Base-by-base conservation (phyloP, 1,140 invertebrate genomes). In the Kradibia gibbosae region DNA sequence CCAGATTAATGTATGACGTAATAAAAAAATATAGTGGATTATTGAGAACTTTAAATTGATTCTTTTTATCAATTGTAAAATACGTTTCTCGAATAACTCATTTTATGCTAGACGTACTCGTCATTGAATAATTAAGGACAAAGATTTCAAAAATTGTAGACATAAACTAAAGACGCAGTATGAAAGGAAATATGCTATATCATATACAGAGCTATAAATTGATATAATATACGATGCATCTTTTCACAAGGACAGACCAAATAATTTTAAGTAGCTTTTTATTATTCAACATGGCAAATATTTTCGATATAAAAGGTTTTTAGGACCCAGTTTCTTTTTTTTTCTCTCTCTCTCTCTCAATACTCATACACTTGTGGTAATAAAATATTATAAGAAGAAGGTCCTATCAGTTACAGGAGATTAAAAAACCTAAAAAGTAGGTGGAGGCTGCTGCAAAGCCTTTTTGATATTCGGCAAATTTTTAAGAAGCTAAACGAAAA, bases 391-490 rank as follows among this genome's bases (percentile, higher is more conserved):
- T 62, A 60, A 62, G 39, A 45, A 57, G 73, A 53, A 45, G 45
- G 75, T 73, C 28, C 71, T 73, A 73, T 73, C 71, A 31, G 45
- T 53, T 34, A 53, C 71, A 22, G 4, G 71, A 53, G 45, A 53
- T 53, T 34, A 53, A 73, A 71, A 71, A 71, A 71, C 0, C 22
- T 28, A 15, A 71, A 71, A 71, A 48, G 5, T 22, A 67, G 4
- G 20, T 39, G 15, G 28, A 25, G 8, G 31, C n/a, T 28, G 36
- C 53, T 75, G 73, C 73, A 57, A 60, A 50, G 55, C 17, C 34
- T 78, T 78, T 78, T 77, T 67, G 42, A 67, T 50, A 78, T 78
- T 76, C 45, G 70, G 79, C 57, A 67, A 81, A 81, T 48, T 73
- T 80, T 65, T 31, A 81, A 81, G 72, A 34, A 62, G 71, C 36